Evolutionary conservation across 37 sponge, comb jelly and placozoan genomes (phyloP), one percentile per base, ranked within the genome.

Genomic region (Trichoplax adhaerens): DNA sequence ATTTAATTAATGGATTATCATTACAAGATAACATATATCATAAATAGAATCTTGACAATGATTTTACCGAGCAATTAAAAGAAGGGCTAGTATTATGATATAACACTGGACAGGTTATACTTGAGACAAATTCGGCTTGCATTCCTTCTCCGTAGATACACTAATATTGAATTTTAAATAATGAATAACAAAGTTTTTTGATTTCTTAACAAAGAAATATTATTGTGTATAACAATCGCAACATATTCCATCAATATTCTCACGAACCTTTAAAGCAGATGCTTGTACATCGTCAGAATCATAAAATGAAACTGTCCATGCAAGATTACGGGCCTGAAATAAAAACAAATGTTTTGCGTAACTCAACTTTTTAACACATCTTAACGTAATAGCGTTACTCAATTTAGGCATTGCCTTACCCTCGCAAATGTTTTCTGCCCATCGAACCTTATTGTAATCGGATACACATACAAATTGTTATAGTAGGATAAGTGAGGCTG

Each of bases 381-480:
- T 12, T 60, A 1, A 79, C 1, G 67, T 1, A 55, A 10, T 29
- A 64, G 4, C n/a, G 5, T 65, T 48, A 62, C 46, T 49, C 5
- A 73, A 6, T 12, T 4, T 54, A 66, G 3, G 5, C 53, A 8
- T 54, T 50, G 12, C 8, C 74, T 55, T 54, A 82, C 83, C 69
- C 78, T 83, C 10, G 80, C 58, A 62, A 84, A 78, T 60, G 65
- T 60, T 70, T 83, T 90, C 60, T 86, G 84, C 3, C 76, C n/a
- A 64, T 88, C 89, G 58, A 81, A 83, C 66, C 81, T 88, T 65
- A 88, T 82, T n/a, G 62, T 73, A 29, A 77, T 47, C 10, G 90
- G 89, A 65, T 93, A 93, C 61, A 93, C 84, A 69, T 85, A 93
- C 69, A 93, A 79, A 67, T 82, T 78, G 69, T 88, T 81, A 47